Evolutionary conservation across 2,113 vertebrate genomes (phyloP), one percentile per base, ranked within the genome.

Genomic region (Phalacrocorax carbo): DNA sequence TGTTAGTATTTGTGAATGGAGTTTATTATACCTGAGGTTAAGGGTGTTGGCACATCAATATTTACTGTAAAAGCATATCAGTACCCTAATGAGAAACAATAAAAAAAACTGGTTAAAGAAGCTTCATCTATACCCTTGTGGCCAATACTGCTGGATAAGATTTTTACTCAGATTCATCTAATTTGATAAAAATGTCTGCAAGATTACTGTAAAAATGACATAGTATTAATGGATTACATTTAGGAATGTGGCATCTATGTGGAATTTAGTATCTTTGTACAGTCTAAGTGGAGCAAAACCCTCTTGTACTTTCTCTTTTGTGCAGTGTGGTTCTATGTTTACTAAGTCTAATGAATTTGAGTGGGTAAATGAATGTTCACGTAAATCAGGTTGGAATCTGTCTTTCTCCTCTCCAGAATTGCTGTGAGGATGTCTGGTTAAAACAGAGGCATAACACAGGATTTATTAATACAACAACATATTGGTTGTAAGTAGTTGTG

Each of bases 391-490:
- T 88, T 93, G 72, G 75, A 88, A 68, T 90, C 60, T 95, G 68
- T 54, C 87, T 71, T 97, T 94, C 94, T 81, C 72, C 86, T 76
- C 80, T 96, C 62, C 36, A 26, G 34, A 93, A 57, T 18, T 94
- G 73, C 75, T 96, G 95, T 95, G 65, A 78, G 48, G 70, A 65
- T 82, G 51, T 92, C 86, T 95, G 36, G 32, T 94, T 96, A 77
- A 94, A 92, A 79, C 66, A 92, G 68, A 80, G 75, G 23, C 32
- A 78, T 96, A 90, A 68, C 73, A 92, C 34, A 87, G 75, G 90
- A 90, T 97, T 95, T 89, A 69, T 97, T 91, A 97, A 36, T 90
- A 94, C 62, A 93, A 8, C 94, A 96, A 89, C 82, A 40, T 95
- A 96, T 46, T 91, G 61, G 76, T 94, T 58, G 32, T 66, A 87